These are phyloP conservation scores for Ailurus styani DNA, from an alignment of 2,113 vertebrate genomes.

Conservation along the genomic window DNA sequence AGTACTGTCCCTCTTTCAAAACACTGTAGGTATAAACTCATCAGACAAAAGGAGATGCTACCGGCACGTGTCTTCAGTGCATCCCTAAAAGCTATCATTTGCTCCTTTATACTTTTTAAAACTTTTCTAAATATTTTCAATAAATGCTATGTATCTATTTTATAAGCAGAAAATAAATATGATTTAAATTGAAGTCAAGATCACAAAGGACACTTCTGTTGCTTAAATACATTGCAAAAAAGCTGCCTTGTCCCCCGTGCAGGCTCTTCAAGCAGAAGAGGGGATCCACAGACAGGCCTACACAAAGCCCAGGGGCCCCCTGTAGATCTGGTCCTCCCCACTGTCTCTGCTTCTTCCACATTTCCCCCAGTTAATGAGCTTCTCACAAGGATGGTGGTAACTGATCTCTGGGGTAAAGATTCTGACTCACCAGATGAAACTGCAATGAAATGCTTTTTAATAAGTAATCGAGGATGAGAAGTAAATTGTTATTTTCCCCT, in stretches of 20 bases:
- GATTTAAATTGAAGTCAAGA: not conserved
- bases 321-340: not conserved
- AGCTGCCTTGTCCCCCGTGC: not conserved
- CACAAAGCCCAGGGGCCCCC: not conserved
- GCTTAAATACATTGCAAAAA: not conserved
- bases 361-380: not conserved
- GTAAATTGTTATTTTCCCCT: conserved; percentile 67
- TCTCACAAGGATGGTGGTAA: not conserved
- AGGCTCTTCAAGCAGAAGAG: too few species aligned
- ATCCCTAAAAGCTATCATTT: not conserved
- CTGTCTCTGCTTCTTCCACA: not conserved
- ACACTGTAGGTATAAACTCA: not conserved
- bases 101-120: not conserved
- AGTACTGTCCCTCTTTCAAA: not conserved
- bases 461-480: conserved; percentile 38
- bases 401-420: conserved; percentile 35
- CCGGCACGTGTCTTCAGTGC: not conserved
- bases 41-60: not conserved
- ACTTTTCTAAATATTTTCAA: not conserved
- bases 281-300: rapidly evolving
- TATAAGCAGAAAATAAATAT: not conserved
- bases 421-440: not conserved
- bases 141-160: not conserved
- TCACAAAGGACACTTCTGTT: not conserved
- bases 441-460: conserved; percentile 61